Base-by-base conservation (phyloP, 1,140 invertebrate genomes). In the Lordiphosa clarofinis region DNA sequence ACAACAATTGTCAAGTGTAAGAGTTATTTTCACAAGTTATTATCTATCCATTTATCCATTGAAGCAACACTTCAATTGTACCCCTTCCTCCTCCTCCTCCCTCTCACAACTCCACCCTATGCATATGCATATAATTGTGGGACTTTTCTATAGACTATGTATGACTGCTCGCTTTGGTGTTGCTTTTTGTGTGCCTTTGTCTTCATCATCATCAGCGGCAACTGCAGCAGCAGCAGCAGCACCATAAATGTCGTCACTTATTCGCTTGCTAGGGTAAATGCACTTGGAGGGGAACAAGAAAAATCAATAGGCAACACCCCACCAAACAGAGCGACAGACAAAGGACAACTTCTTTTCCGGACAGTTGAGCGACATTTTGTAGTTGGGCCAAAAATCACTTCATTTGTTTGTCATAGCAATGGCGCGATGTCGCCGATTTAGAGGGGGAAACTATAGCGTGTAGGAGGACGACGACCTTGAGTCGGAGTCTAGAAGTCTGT, bases 21-120 rank as follows among this genome's bases (percentile, higher is more conserved):
- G 70, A 76, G 76, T 73, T 82, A 84, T 82, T 82, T 84, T 76
- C 76, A 82, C 78, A 82, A 82, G 78, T 82, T 82, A 81, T 81
- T 81, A 81, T 81, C 76, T 73, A 82, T 82, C 78, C 76, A 84
- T 81, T 81, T 82, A 81, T 70, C 67, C 76, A 81, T 75, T 82
- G 67, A 76, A 56, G 56, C 67, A 75, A 82, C 75, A 79, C 50
- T 67, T 67, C 62, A 74, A 52, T 57, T 50, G n/a, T n/a, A 12
- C 36, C 15, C 19, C 9, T 1, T 4, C 1, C 4, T 1, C 31
- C 12, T 4, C 1, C 4, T 1, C 31, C 12, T 19, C 11, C 19
- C 19, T 4, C 19, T 3, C 19, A 19, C 19, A 2, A 19, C 19
- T 3, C 19, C 19, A 19, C 19, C 19, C 19, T 19, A 8, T 6